Evolutionary conservation across 2,888 invertebrate species (phyloP).

Genomic region (Candidula unifasciata): DNA sequence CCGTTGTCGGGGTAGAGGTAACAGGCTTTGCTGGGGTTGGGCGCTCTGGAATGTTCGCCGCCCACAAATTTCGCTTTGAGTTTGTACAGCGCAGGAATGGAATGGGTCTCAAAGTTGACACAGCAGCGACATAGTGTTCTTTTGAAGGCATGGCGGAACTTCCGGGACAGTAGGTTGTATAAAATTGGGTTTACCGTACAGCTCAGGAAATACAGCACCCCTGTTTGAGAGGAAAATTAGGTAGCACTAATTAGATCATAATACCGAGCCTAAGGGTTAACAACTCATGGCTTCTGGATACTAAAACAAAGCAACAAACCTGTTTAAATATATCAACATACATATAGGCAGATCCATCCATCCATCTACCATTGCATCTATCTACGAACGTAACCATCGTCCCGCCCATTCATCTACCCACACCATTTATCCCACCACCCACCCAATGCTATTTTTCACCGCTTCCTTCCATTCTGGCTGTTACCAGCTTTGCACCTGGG

Average conservation of each 20-base stretch:
- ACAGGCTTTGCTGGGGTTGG: constrained; percentile 21
- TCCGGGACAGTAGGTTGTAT: constrained; percentile 95
- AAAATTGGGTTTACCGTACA: constrained; percentile 95
- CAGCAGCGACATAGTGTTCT: constrained; percentile 79
- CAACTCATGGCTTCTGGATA: too few species aligned
- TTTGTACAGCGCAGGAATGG: constrained; percentile 69
- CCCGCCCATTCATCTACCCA: too few species aligned
- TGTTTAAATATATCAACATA: too few species aligned
- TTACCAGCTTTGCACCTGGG: too few species aligned
- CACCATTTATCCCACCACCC: too few species aligned
- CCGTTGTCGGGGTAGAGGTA: constrained; percentile 49
- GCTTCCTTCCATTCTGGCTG: too few species aligned
- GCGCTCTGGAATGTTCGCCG: neutral
- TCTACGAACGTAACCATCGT: too few species aligned
- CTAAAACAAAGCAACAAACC: too few species aligned
- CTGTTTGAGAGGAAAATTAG: constrained; percentile 76
- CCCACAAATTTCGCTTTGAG: constrained; percentile 57
- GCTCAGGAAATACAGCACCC: constrained; percentile 93
- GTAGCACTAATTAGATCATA: neutral
- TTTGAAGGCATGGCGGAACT: constrained; percentile 95
- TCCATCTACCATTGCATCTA: too few species aligned
- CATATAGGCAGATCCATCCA: too few species aligned
- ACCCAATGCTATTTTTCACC: too few species aligned
- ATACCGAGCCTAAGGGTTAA: too few species aligned
- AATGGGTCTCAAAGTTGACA: constrained; percentile 58